Base-by-base conservation (phyloP, 2,888 invertebrate genomes). In the Melanophora roralis region DNA sequence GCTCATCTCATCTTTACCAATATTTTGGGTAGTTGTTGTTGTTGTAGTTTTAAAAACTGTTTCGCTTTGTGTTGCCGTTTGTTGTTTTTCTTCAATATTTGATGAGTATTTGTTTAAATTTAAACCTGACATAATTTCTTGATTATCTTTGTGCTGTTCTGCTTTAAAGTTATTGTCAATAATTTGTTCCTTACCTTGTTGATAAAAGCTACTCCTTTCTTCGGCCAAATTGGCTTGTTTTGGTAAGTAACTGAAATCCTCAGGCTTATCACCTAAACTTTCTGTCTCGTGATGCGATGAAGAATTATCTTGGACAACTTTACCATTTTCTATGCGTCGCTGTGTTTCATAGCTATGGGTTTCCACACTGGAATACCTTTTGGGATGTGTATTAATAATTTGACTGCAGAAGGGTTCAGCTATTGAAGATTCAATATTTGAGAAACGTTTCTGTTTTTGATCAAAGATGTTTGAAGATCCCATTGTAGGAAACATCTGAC, bases 301-400 rank as follows among this genome's bases (percentile, higher is more conserved):
- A 69, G 84, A 85, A 34, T 83, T 83, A 21, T 90, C 90, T 49
- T 86, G 89, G 12, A 90, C 78, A 0, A 90, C 86, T 71, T 88
- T 84, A 5, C 90, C 90, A 65, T 90, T 90, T 83, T 90, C 89
- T n/a, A 85, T 83, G 27, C 87, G 86, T 78, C 89, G 89, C 71
- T 86, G 83, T 4, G 87, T 85, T 80, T 89, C 88, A 36, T 81
- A 88, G 1, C 86, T 83, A 32, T 85, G 86, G 1, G 89, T 89
- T 82, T 90, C 90, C 14, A 90, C 86, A 80, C 88, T 89, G 21
- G 90, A 89, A 78, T 88, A 90, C 2, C 89, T 85, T 51, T 89
- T 90, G 12, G 86, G 86, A 11, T 85, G 85, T 1, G 81, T 81
- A 34, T 80, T 80, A n/a, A 77, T 19, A 7, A 86, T 51, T 59